Evolutionary conservation across 2,888 invertebrate genomes (phyloP).

Genomic region (Endotricha flammealis): DNA sequence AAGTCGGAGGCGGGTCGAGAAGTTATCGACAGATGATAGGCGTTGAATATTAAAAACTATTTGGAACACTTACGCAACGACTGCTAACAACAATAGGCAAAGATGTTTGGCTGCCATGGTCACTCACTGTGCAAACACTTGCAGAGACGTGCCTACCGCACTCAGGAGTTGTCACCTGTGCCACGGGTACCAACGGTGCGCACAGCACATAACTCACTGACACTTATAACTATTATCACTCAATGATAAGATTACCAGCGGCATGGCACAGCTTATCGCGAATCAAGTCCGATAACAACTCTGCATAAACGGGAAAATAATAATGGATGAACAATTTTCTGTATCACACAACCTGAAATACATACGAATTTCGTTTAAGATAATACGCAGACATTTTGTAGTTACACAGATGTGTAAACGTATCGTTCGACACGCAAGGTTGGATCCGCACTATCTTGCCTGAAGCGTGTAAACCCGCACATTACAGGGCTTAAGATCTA

Average conservation of each 20-base stretch:
- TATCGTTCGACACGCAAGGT: conserved; percentile 22
- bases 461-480: conserved; percentile 28
- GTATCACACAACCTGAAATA: conserved; percentile 35
- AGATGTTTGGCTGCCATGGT: conserved; percentile 53
- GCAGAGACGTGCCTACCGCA: conserved; percentile 38
- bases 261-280: conserved; percentile 69
- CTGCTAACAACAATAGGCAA: conserved; percentile 45
- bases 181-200: conserved; percentile 56
- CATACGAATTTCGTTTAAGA: conserved; percentile 12
- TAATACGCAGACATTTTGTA: conserved; percentile 13
- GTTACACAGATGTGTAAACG: conserved; percentile 25
- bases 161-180: conserved; percentile 53
- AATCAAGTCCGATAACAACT: conserved; percentile 67
- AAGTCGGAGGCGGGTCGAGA: neutral
- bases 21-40: conserved; percentile 12
- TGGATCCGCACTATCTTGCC: conserved; percentile 25
- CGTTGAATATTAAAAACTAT: conserved; percentile 6
- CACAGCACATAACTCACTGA: conserved; percentile 71
- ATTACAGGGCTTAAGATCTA: too few species aligned
- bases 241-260: conserved; percentile 71
- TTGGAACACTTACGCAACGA: conserved; percentile 55
- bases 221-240: conserved; percentile 76
- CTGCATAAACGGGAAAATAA: conserved; percentile 52
- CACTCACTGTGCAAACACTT: conserved; percentile 40
- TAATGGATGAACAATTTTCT: conserved; percentile 47